A percentile compares a stretch with the other conserved stretches of the same genome.
Conservation (phyloP, 2,888 invertebrate genomes). For the Ceratothoa steindachneri region DNA sequence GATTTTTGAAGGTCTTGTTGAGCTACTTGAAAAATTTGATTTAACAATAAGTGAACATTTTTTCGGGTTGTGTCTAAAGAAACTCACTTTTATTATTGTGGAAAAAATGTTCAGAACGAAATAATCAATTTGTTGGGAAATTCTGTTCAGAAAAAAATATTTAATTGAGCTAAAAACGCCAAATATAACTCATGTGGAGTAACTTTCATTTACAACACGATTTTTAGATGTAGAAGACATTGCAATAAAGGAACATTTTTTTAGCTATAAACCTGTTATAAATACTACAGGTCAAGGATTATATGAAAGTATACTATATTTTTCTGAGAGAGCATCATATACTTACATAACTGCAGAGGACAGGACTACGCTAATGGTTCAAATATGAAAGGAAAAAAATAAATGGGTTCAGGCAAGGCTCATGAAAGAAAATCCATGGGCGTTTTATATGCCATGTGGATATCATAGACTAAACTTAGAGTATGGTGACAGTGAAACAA, state of each 20-base stretch:
- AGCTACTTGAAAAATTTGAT: not conserved
- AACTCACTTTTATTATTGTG: not conserved
- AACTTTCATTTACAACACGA: slow-evolving; percentile 9
- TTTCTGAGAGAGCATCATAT: not conserved
- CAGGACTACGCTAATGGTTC: not conserved
- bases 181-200: not conserved
- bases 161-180: not conserved
- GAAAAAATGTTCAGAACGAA: not conserved
- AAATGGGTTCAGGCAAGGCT: slow-evolving; percentile 8
- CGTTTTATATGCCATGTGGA: slow-evolving; percentile 13
- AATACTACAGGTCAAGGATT: slow-evolving; percentile 4
- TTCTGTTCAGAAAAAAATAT: not conserved
- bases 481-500: not conserved
- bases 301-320: slow-evolving; percentile 1
- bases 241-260: slow-evolving; percentile 5
- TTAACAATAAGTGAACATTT: not conserved
- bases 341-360: slow-evolving; percentile 6
- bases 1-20: not conserved
- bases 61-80: not conserved
- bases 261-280: slow-evolving; percentile 14
- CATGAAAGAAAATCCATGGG: slow-evolving; percentile 9
- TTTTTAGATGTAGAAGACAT: slow-evolving; percentile 17
- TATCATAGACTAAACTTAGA: slow-evolving; percentile 4
- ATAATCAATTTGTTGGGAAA: not conserved
- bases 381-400: slow-evolving; percentile 8